Evolutionary conservation across 64 coral and sea anemone species (phyloP), one percentile per base, ranked within the genome.

Genomic region (Acropora tenuis): DNA sequence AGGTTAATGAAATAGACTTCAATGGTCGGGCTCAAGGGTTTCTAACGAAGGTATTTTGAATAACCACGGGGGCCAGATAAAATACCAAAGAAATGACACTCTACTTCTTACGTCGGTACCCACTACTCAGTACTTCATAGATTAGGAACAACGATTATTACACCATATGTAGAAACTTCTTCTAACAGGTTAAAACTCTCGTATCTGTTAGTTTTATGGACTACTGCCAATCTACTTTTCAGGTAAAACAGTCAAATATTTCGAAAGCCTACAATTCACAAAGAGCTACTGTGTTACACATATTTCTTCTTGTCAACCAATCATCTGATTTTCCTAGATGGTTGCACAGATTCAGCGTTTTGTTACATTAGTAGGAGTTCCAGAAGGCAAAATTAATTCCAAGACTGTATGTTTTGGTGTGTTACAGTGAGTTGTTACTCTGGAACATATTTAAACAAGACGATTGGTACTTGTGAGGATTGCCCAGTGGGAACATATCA

Each of bases 401-500:
- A 12, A 10, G 17, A 75, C 12, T 5, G 50, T 88, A 50, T 48
- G 30, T 74, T 5, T 59, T 88, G 50, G 7, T 8, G 4, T 4
- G 40, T 9, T 10, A 53, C 48, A 91, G 89, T 91, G 10, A 82
- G 63, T 11, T 91, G 89, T 11, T 60, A 71, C 11, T 9, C 58
- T 8, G 89, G 89, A n/a, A 91, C 89, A 45, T 84, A 77, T 41
- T 60, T 83, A 4, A 91, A 91, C 71, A 63, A 58, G n/a, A 69
- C 89, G 10, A 50, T 40, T 75, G 55, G 48, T 82, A 88, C 40
- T 42, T 88, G 85, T 44, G 16, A 88, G 18, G 87, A 89, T 30
- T 94, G 92, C 63, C 43, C 43, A 2, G 80, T 77, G 30, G 92
- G 92, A 77, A 60, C 66, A 61, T 94, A 89, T 73, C 92, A 94